phyloP scores from a whole-genome alignment of 2,888 invertebrate genomes.

The Latrodectus hesperus region DNA sequence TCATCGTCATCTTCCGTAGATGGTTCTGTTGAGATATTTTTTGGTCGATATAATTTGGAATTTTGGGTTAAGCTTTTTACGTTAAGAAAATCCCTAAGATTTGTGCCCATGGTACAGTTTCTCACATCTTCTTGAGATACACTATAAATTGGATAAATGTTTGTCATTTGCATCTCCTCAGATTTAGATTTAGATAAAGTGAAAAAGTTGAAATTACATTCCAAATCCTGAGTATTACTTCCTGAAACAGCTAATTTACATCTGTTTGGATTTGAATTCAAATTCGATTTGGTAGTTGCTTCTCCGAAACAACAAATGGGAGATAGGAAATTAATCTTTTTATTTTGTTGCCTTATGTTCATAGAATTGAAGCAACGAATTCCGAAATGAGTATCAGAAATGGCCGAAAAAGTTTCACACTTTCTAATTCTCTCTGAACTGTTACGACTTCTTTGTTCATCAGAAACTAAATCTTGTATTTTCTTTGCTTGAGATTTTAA shows the following conservation, averaged over 20 bases:
- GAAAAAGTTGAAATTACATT: not conserved
- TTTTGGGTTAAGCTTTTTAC: too few species aligned
- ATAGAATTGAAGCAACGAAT: constrained; percentile 5
- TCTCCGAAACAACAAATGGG: not conserved
- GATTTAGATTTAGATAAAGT: constrained; percentile 41
- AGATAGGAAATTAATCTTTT: constrained; percentile 19
- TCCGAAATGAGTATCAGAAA: constrained; percentile 1
- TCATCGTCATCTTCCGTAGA: too few species aligned
- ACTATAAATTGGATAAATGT: not conserved
- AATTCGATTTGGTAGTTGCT: not conserved
- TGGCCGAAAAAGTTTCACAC: not conserved
- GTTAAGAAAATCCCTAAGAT: too few species aligned
- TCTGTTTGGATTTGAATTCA: constrained; percentile 2
- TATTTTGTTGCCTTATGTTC: constrained; percentile 19
- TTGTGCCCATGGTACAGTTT: too few species aligned
- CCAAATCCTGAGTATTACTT: not conserved
- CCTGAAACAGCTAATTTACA: constrained; percentile 1
- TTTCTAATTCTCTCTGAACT: constrained; percentile 15
- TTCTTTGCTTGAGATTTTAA: constrained; percentile 52
- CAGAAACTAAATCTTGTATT: constrained; percentile 51
- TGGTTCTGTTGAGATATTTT: too few species aligned
- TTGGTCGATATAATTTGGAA: too few species aligned
- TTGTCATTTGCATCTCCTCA: constrained; percentile 27
- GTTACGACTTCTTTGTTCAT: constrained; percentile 27
- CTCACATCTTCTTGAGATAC: not conserved